Evolutionary conservation across 2,113 vertebrate genomes (phyloP), one percentile per base, ranked within the genome.

Genomic region (Clarias gariepinus): DNA sequence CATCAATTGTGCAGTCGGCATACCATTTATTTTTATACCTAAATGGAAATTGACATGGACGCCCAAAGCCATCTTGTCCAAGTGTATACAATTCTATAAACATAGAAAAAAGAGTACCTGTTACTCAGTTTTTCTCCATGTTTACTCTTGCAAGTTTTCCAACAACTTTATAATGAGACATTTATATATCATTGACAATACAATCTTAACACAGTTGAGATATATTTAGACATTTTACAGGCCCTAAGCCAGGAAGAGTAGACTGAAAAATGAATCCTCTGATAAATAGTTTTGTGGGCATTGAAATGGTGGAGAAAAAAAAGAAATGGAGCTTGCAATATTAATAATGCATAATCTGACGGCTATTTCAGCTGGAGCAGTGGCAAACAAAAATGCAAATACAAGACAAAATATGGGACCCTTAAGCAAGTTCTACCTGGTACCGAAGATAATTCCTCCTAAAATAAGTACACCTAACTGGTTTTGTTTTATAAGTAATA

Each of bases 11-110:
- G 89, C 98, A 99, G 1, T 97, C 96, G 61, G 94, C 93, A 30
- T 93, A 98, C 97, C 97, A 98, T 47, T 95, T 95, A 52, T 93
- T 92, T 41, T 88, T 88, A 92, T 95, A 99, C 79, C 95, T 91
- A 91, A 99, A 99, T 33, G 98, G 98, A 91, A 99, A 97, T 55
- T 95, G 93, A 89, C 98, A 99, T 33, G 95, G 93, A 63, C 93
- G 95, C n/a, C 98, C 98, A 9, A 95, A 95, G 0, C 94, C 93
- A 87, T 98, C 99, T 87, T 98, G 98, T 47, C 85, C 92, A 64
- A 98, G 90, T 2, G 96, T 96, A 87, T 95, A 99, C 30, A 94
- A 85, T 89, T 95, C 98, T 99, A 89, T 86, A 90, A 88, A 92
- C 84, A 90, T 73, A 91, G 0, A 92, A 0, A 83, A 81, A 89